A percentile compares a stretch with the other conserved stretches of the same genome.
Evolutionary conservation across 2,113 vertebrate genomes (phyloP).

Genomic region (Carassius gibelio): DNA sequence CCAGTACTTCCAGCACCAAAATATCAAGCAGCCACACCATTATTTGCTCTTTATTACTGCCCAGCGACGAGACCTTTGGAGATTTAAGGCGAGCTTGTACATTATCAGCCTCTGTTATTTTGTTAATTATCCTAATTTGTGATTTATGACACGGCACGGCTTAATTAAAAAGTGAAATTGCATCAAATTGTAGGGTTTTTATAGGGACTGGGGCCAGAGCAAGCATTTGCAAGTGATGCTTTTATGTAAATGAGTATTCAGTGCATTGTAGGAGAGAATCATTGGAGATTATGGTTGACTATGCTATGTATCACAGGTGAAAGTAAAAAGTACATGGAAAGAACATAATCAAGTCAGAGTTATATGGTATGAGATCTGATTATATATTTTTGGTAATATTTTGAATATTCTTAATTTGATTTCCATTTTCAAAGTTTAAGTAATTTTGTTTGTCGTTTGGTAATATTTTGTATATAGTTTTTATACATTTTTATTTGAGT

Average conservation of each 20-base stretch:
- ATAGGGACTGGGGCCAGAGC: conserved; percentile 26
- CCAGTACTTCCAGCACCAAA: conserved; percentile 60
- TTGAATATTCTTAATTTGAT: neutral
- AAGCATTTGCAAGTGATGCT: conserved; percentile 51
- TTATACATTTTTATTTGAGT: neutral
- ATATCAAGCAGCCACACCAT: conserved; percentile 60
- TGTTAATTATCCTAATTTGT: conserved; percentile 57
- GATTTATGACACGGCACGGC: conserved; percentile 55
- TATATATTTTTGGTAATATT: neutral
- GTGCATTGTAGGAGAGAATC: conserved; percentile 46
- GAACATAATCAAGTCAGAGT: neutral
- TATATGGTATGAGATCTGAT: neutral
- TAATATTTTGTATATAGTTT: neutral
- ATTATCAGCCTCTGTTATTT: conserved; percentile 60
- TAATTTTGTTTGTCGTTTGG: neutral
- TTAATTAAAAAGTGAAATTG: conserved; percentile 59
- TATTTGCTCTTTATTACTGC: conserved; percentile 54
- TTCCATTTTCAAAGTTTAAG: neutral
- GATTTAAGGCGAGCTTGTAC: conserved; percentile 48
- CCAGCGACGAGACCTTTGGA: conserved; percentile 40
- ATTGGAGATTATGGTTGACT: conserved; percentile 7
- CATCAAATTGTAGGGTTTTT: conserved; percentile 51
- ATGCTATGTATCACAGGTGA: neutral
- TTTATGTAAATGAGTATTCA: conserved; percentile 55
- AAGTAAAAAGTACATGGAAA: neutral